Evolutionary conservation across 1,140 invertebrate species (phyloP).

Genomic region (Hydropsyche tenuis): DNA sequence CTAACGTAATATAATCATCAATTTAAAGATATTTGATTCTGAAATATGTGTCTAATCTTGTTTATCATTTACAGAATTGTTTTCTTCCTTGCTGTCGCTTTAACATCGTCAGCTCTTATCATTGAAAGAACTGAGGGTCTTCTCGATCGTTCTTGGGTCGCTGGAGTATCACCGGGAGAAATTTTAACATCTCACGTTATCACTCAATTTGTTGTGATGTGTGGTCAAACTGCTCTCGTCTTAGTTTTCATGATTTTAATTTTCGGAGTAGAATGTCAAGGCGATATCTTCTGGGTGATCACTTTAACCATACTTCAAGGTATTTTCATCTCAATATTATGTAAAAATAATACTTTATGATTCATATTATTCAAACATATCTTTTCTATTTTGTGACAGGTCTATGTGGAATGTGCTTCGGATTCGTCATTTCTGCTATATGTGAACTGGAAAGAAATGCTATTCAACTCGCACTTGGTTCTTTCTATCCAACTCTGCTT

Average conservation of each 20-base stretch:
- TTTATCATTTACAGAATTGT: slow-evolving; percentile 76
- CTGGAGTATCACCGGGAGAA: slow-evolving; percentile 86
- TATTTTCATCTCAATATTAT: slow-evolving; percentile 32
- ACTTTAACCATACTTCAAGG: slow-evolving; percentile 85
- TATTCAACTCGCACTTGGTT: slow-evolving; percentile 91
- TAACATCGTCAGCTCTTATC: slow-evolving; percentile 90
- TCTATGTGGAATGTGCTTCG: slow-evolving; percentile 93
- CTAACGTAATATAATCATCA: slow-evolving; percentile 70
- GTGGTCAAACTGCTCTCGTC: slow-evolving; percentile 87
- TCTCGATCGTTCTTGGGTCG: slow-evolving; percentile 88
- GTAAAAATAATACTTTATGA: not conserved
- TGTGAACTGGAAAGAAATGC: slow-evolving; percentile 93
- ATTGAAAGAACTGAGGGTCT: slow-evolving; percentile 88
- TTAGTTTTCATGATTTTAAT: slow-evolving; percentile 90
- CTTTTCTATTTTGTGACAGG: no score
- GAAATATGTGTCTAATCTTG: slow-evolving; percentile 20
- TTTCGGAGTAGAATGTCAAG: slow-evolving; percentile 85
- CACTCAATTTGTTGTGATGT: slow-evolving; percentile 93
- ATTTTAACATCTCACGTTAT: slow-evolving; percentile 91
- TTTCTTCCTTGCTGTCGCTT: slow-evolving; percentile 91
- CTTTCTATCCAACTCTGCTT: slow-evolving; percentile 92
- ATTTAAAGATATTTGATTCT: not conserved
- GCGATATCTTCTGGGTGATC: slow-evolving; percentile 83
- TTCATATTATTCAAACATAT: slow-evolving; percentile 6
- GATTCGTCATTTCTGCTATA: slow-evolving; percentile 91